Conservation (phyloP, 2,113 vertebrate genomes). For the Otocyon megalotis region DNA sequence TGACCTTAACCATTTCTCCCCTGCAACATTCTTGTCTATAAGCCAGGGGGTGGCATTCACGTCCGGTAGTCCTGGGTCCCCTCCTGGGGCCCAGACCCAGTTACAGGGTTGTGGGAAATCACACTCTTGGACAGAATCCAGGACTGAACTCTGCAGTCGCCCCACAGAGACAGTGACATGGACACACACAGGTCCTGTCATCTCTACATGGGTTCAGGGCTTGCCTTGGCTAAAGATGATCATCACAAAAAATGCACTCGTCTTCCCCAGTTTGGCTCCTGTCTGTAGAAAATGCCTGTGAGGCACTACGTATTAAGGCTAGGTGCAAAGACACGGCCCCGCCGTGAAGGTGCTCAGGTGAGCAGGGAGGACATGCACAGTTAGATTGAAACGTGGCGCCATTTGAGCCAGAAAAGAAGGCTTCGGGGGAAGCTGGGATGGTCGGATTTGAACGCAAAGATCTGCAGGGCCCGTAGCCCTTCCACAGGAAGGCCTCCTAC, state of each 20-base stretch:
- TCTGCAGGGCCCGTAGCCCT: rapidly evolving
- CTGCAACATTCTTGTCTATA: rapidly evolving
- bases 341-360: rapidly evolving
- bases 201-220: neutral
- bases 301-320: neutral
- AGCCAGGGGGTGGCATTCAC: rapidly evolving
- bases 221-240: neutral
- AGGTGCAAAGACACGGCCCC: neutral
- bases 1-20: neutral
- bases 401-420: neutral
- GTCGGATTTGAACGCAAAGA: rapidly evolving
- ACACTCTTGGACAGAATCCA: neutral
- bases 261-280: neutral
- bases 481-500: rapidly evolving
- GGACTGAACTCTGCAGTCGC: rapidly evolving
- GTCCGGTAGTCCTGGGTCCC: neutral
- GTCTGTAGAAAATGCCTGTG: rapidly evolving
- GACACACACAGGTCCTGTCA: rapidly evolving
- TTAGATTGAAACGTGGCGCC: rapidly evolving
- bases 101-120: neutral
- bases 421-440: rapidly evolving
- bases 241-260: too few relatives aligned
- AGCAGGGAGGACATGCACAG: neutral
- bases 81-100: neutral
- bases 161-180: neutral